phyloP scores from a whole-genome alignment of 1,140 invertebrate genomes.

The Mycetomoellerius zeteki region DNA sequence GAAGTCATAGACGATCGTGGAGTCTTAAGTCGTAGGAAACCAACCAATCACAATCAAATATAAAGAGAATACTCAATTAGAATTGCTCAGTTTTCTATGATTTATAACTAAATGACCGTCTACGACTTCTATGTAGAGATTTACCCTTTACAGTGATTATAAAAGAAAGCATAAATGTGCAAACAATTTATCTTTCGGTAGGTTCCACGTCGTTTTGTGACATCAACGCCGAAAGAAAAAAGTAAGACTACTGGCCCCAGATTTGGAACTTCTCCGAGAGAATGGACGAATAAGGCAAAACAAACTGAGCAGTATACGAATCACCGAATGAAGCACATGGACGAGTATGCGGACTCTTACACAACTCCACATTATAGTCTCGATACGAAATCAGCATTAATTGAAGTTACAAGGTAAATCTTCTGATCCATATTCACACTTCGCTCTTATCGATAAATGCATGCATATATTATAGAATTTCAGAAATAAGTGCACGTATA shows the following conservation, averaged over 20 bases:
- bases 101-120: too few relatives aligned
- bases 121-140: too few relatives aligned
- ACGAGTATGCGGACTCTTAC: background rate
- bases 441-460: too few relatives aligned
- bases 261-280: background rate
- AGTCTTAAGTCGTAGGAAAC: too few relatives aligned
- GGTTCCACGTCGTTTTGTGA: conserved; percentile 20
- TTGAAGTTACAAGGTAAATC: conserved; percentile 35
- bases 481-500: too few relatives aligned
- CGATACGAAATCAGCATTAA: conserved; percentile 6
- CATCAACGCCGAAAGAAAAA: background rate
- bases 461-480: too few relatives aligned
- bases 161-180: background rate
- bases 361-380: background rate
- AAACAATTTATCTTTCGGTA: background rate
- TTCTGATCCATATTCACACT: background rate
- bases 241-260: background rate
- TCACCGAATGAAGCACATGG: background rate
- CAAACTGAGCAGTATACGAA: background rate
- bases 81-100: too few relatives aligned
- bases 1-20: too few relatives aligned
- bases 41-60: too few relatives aligned
- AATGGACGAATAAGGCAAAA: background rate
- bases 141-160: background rate
- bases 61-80: too few relatives aligned